Conservation (phyloP, 2,797 vertebrate species). For the Ctenochaetus hawaiiensis region DNA sequence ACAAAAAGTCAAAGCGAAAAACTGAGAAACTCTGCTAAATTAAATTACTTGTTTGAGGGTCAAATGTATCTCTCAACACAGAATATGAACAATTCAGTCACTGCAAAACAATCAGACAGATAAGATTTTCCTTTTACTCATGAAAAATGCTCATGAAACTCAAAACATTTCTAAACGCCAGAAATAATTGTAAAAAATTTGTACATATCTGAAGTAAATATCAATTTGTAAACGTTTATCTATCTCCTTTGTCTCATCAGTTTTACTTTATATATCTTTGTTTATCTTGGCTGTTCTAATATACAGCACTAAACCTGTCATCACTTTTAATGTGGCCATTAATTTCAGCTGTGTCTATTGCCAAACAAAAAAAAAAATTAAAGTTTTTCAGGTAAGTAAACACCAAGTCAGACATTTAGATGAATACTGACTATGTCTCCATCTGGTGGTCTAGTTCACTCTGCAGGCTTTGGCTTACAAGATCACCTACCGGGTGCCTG, state of each 20-base stretch:
- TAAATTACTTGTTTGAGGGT: neutral
- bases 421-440: conserved; percentile 59
- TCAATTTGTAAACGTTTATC: no score
- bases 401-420: neutral
- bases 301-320: neutral
- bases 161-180: neutral
- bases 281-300: neutral
- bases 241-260: no score
- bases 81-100: neutral
- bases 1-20: neutral
- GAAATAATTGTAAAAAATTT: no score
- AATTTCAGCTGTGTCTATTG: neutral
- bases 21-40: neutral
- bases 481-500: conserved; percentile 90
- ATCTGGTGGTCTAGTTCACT: conserved; percentile 64
- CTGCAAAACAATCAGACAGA: neutral
- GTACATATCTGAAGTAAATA: no score
- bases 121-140: neutral
- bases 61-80: conserved; percentile 2
- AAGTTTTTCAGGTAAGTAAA: conserved; percentile 12
- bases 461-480: neutral
- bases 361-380: neutral
- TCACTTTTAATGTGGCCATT: neutral
- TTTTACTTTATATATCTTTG: neutral
- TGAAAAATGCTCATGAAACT: neutral